These are phyloP conservation scores for Xylocopa sonorina DNA, from an alignment of 1,140 invertebrate genomes.

Conservation along the genomic window DNA sequence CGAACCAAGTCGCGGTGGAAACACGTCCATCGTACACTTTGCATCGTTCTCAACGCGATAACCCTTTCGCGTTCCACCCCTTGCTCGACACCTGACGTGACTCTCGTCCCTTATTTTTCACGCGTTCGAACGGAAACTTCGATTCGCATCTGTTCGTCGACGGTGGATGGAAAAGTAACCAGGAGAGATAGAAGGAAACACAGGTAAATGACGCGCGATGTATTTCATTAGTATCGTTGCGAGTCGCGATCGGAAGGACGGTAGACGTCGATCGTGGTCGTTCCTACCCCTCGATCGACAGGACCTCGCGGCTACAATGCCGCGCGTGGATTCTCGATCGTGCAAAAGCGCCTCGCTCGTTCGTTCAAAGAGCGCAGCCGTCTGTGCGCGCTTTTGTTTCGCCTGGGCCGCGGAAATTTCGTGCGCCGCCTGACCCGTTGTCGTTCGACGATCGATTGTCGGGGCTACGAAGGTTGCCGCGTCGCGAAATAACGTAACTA, in stretches of 20 bases:
- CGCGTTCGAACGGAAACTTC: too few species aligned
- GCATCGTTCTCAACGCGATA: not conserved
- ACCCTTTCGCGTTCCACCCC: too few species aligned
- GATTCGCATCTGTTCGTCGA: too few species aligned
- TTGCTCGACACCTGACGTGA: not conserved
- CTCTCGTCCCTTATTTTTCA: not conserved
- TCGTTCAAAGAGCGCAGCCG: too few species aligned
- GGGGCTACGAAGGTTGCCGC: not conserved
- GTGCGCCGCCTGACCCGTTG: not conserved
- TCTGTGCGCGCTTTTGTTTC: not conserved
- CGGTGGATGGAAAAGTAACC: not conserved
- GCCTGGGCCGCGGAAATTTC: not conserved
- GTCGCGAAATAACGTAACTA: not conserved
- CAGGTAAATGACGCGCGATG: slow-evolving; percentile 48
- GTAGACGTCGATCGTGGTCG: slow-evolving; percentile 47
- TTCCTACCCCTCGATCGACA: not conserved
- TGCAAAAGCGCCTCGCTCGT: not conserved
- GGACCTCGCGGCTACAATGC: not conserved
- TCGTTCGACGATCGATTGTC: slow-evolving; percentile 13
- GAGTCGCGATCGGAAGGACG: slow-evolving; percentile 49
- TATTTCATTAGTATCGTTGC: slow-evolving; percentile 59
- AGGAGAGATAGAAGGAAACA: not conserved
- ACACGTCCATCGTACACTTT: not conserved
- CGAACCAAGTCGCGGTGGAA: not conserved
- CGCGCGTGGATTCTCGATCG: not conserved